Evolutionary conservation across 2,888 invertebrate species (phyloP).

Genomic region (Chrysolina americana): DNA sequence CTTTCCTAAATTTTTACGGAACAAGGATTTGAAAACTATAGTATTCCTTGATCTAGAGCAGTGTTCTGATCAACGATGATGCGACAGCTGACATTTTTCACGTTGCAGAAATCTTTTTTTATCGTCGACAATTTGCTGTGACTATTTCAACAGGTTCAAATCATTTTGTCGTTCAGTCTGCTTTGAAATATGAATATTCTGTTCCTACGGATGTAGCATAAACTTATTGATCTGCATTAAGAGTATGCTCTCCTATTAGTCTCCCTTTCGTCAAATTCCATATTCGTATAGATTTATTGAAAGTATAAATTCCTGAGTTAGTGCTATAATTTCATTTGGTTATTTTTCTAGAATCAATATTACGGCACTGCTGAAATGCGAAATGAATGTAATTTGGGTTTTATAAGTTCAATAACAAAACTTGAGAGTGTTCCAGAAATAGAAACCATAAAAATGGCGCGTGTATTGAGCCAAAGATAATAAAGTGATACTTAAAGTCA

Average conservation of each 20-base stretch:
- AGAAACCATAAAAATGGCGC: constrained; percentile 16
- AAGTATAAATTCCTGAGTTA: not conserved
- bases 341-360: constrained; percentile 13
- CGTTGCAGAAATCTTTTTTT: too few relatives aligned
- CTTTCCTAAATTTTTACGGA: too few relatives aligned
- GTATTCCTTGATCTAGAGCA: too few relatives aligned
- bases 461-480: constrained; percentile 5
- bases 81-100: too few relatives aligned
- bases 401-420: constrained; percentile 15
- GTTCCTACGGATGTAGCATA: too few relatives aligned
- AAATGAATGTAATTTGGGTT: constrained; percentile 2
- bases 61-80: too few relatives aligned
- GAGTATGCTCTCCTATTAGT: not conserved
- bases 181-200: too few relatives aligned
- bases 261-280: not conserved
- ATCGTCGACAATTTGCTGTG: too few relatives aligned
- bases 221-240: not conserved
- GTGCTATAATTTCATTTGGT: not conserved
- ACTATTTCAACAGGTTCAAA: too few relatives aligned
- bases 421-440: constrained; percentile 26
- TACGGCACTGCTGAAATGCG: not conserved
- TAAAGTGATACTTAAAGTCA: constrained; percentile 2
- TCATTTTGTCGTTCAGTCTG: too few relatives aligned
- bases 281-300: not conserved
- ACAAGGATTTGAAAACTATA: too few relatives aligned